A percentile compares a stretch with the other conserved stretches of the same genome.
These are phyloP conservation scores for Aldabrachelys gigantea DNA, from an alignment of 2,113 vertebrate species.

Conservation along the genomic window DNA sequence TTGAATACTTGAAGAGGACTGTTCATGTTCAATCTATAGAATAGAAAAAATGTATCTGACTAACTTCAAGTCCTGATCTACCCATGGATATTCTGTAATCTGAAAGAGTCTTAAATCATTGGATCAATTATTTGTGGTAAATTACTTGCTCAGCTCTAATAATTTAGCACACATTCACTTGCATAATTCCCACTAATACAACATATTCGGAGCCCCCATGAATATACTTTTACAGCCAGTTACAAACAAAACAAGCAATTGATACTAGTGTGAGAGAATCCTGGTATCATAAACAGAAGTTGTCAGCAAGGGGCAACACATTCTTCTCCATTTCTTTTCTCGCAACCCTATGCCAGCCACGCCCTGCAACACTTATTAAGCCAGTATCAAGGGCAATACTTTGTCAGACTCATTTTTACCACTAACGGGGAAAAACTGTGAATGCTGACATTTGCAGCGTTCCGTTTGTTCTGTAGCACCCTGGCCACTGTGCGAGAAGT, in stretches of 20 bases:
- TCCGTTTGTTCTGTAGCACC: accelerated
- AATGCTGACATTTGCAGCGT: background rate
- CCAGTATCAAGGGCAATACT: background rate
- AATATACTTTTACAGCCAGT: slow-evolving; percentile 66
- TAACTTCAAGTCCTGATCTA: too few species aligned
- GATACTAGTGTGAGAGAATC: slow-evolving; percentile 57
- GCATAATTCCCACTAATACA: slow-evolving; percentile 49
- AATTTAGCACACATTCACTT: slow-evolving; percentile 36
- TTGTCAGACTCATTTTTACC: slow-evolving; percentile 31
- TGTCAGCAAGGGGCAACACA: slow-evolving; percentile 52
- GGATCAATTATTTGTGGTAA: background rate
- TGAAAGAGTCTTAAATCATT: too few species aligned
- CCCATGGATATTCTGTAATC: background rate
- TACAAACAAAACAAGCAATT: slow-evolving; percentile 62
- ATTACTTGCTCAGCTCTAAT: background rate
- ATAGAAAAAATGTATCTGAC: accelerated
- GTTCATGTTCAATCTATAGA: accelerated
- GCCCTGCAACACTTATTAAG: slow-evolving; percentile 50
- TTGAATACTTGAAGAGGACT: background rate
- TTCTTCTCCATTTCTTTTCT: slow-evolving; percentile 56
- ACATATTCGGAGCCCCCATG: slow-evolving; percentile 62
- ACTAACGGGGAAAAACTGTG: background rate
- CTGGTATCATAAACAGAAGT: slow-evolving; percentile 59
- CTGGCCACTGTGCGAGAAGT: background rate
- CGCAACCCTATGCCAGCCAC: background rate